These are phyloP conservation scores for Platichthys flesus DNA, from an alignment of 2,113 vertebrate species.

Conservation along the genomic window DNA sequence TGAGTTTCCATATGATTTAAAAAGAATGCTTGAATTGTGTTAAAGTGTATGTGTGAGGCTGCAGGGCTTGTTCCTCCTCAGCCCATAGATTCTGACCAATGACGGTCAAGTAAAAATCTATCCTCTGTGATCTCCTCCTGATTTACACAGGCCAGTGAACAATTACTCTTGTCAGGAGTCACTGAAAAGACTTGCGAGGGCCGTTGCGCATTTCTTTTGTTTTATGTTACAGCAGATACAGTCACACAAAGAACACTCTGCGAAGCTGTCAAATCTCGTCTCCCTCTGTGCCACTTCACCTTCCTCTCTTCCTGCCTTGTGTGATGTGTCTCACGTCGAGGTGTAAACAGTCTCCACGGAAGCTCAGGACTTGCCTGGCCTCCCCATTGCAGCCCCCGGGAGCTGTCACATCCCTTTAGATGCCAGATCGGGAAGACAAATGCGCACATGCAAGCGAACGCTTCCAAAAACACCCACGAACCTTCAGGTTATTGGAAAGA, in stretches of 20 bases:
- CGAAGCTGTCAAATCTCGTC: slow-evolving; percentile 60
- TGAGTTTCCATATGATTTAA: background rate
- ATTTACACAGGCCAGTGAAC: slow-evolving; percentile 49
- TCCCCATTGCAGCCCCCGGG: slow-evolving; percentile 41
- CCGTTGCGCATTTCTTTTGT: slow-evolving; percentile 31
- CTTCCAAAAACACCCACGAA: slow-evolving; percentile 45
- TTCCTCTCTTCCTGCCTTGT: slow-evolving; percentile 43
- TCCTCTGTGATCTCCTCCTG: slow-evolving; percentile 9
- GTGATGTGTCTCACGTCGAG: slow-evolving; percentile 55
- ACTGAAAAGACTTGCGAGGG: slow-evolving; percentile 17
- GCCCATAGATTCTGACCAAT: slow-evolving; percentile 13
- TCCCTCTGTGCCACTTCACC: slow-evolving; percentile 38
- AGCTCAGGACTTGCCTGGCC: slow-evolving; percentile 42
- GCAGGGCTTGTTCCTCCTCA: slow-evolving; percentile 3
- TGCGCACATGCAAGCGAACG: slow-evolving; percentile 14
- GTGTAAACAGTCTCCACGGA: slow-evolving; percentile 58
- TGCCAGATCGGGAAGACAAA: slow-evolving; percentile 55
- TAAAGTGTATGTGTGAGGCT: slow-evolving; percentile 1
- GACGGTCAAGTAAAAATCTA: background rate
- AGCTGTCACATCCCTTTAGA: slow-evolving; percentile 68
- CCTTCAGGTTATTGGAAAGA: slow-evolving; percentile 64
- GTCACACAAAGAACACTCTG: slow-evolving; percentile 44
- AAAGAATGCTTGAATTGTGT: background rate
- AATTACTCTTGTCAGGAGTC: slow-evolving; percentile 34
- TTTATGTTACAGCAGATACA: slow-evolving; percentile 25